These are phyloP conservation scores for Chorisops tibialis DNA, from an alignment of 2,888 invertebrate genomes.

Conservation along the genomic window DNA sequence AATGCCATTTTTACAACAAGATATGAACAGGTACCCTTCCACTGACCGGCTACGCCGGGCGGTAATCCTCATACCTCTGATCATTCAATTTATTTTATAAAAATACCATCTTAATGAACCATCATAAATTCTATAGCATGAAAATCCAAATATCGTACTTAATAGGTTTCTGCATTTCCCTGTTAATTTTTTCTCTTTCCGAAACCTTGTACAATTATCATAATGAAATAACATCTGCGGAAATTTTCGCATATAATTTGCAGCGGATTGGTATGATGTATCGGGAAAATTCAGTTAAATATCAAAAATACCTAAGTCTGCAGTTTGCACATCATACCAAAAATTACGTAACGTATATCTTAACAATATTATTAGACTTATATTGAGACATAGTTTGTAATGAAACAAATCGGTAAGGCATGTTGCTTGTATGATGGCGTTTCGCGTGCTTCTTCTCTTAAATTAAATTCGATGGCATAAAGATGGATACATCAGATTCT, in stretches of 20 bases:
- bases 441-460: too few relatives aligned
- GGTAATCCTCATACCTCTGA: not conserved
- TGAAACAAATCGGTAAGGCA: too few relatives aligned
- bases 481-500: too few relatives aligned
- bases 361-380: too few relatives aligned
- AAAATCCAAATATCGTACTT: not conserved
- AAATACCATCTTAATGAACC: not conserved
- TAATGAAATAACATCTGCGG: too few relatives aligned
- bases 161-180: slow-evolving; percentile 1
- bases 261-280: not conserved
- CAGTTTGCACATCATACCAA: not conserved
- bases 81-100: not conserved
- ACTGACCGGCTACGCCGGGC: not conserved
- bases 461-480: too few relatives aligned
- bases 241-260: not conserved
- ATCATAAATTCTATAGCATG: not conserved
- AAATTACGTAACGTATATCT: too few relatives aligned
- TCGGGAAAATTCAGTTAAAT: not conserved
- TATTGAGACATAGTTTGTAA: too few relatives aligned
- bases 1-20: not conserved
- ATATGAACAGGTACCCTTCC: slow-evolving; percentile 15
- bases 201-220: too few relatives aligned
- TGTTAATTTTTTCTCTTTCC: too few relatives aligned
- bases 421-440: too few relatives aligned
- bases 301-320: not conserved